Conservation (phyloP, 2,113 vertebrate genomes). For the Orycteropus afer region DNA sequence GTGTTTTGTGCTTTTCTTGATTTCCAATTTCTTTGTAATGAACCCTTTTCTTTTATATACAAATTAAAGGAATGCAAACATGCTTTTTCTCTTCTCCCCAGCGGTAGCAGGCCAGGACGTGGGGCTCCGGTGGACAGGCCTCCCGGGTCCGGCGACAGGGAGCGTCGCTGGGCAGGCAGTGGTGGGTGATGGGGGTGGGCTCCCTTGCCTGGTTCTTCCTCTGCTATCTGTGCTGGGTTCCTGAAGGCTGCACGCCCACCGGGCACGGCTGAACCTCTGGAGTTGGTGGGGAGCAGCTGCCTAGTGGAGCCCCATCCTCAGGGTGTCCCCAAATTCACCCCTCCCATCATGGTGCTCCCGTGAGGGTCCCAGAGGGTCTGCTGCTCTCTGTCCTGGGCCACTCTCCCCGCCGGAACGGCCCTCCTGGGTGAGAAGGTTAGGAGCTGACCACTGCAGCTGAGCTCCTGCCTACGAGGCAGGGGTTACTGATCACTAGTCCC, state of each 20-base stretch:
- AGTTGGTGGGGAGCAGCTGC: too few relatives aligned
- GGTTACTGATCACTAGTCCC: not conserved
- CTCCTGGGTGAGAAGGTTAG: not conserved
- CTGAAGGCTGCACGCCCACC: not conserved
- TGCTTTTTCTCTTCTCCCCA: not conserved
- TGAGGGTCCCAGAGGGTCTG: too few relatives aligned
- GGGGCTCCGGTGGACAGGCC: not conserved
- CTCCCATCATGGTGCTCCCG: not conserved
- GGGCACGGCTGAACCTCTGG: not conserved
- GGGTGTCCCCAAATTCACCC: not conserved
- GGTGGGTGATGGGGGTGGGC: too few relatives aligned
- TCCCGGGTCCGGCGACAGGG: not conserved
- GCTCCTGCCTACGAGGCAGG: not conserved
- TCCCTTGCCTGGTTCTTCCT: not conserved
- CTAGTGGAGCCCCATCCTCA: not conserved
- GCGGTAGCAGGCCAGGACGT: not conserved
- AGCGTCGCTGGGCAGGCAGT: not conserved
- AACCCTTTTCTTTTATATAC: constrained; percentile 40
- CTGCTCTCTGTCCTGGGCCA: not conserved
- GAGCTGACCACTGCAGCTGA: too few relatives aligned
- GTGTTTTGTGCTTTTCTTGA: constrained; percentile 18
- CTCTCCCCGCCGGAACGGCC: not conserved
- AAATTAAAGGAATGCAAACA: constrained; percentile 33
- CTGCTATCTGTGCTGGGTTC: not conserved
- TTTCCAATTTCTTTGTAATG: constrained; percentile 51